phyloP scores from a whole-genome alignment of 2,888 invertebrate species.

The Ischnus inquisitorius region DNA sequence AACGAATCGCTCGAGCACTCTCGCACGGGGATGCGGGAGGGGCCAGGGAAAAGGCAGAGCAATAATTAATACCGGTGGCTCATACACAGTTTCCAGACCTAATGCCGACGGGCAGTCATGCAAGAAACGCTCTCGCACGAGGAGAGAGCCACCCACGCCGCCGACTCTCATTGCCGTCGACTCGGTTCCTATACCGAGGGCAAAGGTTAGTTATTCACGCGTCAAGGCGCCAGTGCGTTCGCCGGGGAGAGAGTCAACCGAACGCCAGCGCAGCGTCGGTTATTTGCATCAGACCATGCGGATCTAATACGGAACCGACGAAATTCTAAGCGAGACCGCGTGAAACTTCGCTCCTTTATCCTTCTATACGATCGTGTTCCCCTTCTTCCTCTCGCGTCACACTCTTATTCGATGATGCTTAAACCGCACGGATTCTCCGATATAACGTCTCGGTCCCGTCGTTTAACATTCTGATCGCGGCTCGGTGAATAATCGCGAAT shows the following conservation, averaged over 20 bases:
- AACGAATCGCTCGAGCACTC: conserved; percentile 68
- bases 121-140: conserved; percentile 77
- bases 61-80: conserved; percentile 80
- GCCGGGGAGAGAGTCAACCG: conserved; percentile 34
- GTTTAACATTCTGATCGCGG: conserved; percentile 67
- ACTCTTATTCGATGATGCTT: conserved; percentile 41
- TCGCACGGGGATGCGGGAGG: conserved; percentile 26
- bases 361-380: conserved; percentile 18
- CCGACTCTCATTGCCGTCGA: conserved; percentile 58
- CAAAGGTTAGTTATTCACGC: conserved; percentile 84
- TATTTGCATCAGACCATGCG: conserved; percentile 82
- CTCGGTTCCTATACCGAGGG: conserved; percentile 70
- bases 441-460: conserved; percentile 34
- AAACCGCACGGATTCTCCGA: conserved; percentile 15
- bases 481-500: conserved; percentile 55
- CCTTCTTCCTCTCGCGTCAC: conserved; percentile 19
- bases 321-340: conserved; percentile 69
- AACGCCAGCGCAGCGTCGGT: conserved; percentile 68
- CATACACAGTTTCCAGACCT: conserved; percentile 78
- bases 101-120: conserved; percentile 77
- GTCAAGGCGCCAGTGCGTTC: conserved; percentile 82
- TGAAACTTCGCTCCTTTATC: conserved; percentile 57
- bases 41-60: conserved; percentile 67
- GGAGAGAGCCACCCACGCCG: conserved; percentile 80
- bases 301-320: conserved; percentile 76